Evolutionary conservation across 2,113 vertebrate species (phyloP).

Genomic region (Aphyosemion australe): DNA sequence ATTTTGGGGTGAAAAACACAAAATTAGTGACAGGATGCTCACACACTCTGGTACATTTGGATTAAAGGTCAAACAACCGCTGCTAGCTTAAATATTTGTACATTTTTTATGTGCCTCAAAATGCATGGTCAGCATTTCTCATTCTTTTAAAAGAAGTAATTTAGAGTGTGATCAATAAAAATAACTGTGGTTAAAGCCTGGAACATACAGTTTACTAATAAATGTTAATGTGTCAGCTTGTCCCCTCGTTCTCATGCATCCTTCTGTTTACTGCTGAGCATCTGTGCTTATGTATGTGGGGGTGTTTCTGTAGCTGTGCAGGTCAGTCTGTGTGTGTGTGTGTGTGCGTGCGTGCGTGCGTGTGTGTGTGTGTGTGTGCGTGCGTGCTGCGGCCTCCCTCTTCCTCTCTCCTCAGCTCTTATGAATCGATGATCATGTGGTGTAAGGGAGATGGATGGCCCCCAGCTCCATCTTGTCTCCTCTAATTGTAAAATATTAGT

Average conservation of each 20-base stretch:
- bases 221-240: constrained; percentile 54
- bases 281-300: constrained; percentile 44
- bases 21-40: no score
- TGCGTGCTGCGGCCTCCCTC: constrained; percentile 71
- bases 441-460: constrained; percentile 99
- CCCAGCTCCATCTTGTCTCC: constrained; percentile 98
- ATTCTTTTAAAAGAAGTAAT: not conserved
- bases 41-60: no score
- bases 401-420: constrained; percentile 78
- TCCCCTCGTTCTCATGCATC: constrained; percentile 51
- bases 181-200: not conserved
- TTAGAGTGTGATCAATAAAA: not conserved
- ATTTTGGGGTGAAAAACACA: no score
- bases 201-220: constrained; percentile 22
- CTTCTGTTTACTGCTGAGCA: constrained; percentile 50
- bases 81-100: no score
- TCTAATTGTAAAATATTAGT: constrained; percentile 99
- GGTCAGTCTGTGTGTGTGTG: constrained; percentile 35
- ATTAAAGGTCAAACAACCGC: not conserved
- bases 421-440: constrained; percentile 99
- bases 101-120: no score
- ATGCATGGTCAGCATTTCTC: not conserved
- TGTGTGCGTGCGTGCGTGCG: constrained; percentile 52
- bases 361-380: constrained; percentile 61
- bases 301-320: constrained; percentile 35